Evolutionary conservation across 2,113 vertebrate genomes (phyloP), one percentile per base, ranked within the genome.

Genomic region (Numida meleagris): DNA sequence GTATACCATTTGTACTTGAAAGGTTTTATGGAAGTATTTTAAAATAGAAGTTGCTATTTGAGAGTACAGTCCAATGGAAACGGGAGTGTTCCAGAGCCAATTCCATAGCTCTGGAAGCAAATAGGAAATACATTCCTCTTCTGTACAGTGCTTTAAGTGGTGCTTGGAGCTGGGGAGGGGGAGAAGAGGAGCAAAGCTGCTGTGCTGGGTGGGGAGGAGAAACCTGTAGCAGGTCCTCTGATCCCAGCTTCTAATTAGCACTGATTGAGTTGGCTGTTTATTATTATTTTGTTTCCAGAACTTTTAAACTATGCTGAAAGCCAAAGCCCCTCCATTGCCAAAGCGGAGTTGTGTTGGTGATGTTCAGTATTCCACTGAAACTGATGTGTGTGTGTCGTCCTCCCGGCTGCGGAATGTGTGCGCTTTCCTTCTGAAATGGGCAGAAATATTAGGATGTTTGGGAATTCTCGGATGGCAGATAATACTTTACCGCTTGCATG

Each of bases 361-460:
- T 57, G 62, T 33, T 19, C 53, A 31, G 55, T 61, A 7, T 2
- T 11, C 77, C 59, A 14, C 76, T 74, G 53, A 65, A 45, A 29
- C 67, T n/a, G 0, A 33, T 59, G 18, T 4, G 10, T 27, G 15
- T 62, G 14, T 79, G 24, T 43, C 25, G 20, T 58, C 15, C 13
- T 21, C 42, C 40, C 29, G 71, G 62, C 55, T 89, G 24, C 76
- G 42, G 42, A 55, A 58, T 15, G 6, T 55, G 23, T 48, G 29
- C 23, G 2, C 34, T 77, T 42, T 76, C 55, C 58, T 85, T 76
- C 85, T 88, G 51, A 51, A 94, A 83, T 25, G 61, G 57, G 21
- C 76, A 81, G 65, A 87, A 81, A 75, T 86, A 78, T 68, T 72
- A 83, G 94, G 73, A 78, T 68, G 53, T 76, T 89, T 85, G 43